Percentiles rank a stretch among this genome's conserved stretches.
Evolutionary conservation across 1,140 invertebrate genomes (phyloP).

Genomic region (Portunus trituberculatus): DNA sequence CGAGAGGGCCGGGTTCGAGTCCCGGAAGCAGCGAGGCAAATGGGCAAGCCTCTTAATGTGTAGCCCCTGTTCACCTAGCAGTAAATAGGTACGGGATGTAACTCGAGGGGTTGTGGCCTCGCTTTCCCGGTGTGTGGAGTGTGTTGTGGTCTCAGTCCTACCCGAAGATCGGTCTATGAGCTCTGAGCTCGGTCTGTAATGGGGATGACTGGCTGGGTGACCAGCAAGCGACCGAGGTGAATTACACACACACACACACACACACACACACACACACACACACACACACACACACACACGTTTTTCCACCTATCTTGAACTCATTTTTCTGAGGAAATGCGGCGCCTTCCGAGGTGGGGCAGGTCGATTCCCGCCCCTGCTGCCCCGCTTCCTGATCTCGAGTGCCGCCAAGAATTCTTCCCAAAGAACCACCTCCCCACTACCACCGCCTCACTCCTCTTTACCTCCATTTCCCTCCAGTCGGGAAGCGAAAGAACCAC

Average conservation of each 20-base stretch:
- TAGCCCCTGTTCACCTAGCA: too few species aligned
- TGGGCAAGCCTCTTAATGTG: too few species aligned
- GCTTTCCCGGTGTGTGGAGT: too few species aligned
- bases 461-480: conserved; percentile 34
- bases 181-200: too few species aligned
- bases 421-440: neutral
- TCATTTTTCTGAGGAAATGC: neutral
- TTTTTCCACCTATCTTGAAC: neutral
- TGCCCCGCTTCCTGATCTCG: conserved; percentile 6
- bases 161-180: too few species aligned
- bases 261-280: neutral
- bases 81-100: too few species aligned
- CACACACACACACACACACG: neutral
- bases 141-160: too few species aligned
- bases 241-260: neutral
- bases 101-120: too few species aligned
- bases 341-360: neutral
- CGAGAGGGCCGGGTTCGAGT: too few species aligned
- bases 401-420: neutral
- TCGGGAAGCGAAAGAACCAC: conserved; percentile 16
- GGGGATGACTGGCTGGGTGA: too few species aligned
- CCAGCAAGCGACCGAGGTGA: too few species aligned
- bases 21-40: too few species aligned
- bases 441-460: neutral
- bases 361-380: neutral